Evolutionary conservation across 2,888 invertebrate species (phyloP).

Genomic region (Cephus pygmeus): DNA sequence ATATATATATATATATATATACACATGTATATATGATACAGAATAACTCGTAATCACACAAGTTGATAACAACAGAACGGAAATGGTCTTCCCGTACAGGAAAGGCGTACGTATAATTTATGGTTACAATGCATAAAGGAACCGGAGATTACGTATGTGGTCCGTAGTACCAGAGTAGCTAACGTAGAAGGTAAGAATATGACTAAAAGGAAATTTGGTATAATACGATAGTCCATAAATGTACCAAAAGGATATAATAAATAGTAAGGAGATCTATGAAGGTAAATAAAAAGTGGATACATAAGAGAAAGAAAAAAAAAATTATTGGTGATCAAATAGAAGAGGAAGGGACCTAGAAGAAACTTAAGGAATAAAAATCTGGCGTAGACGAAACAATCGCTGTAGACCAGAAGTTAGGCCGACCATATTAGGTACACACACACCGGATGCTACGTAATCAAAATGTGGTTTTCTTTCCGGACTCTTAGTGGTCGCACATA

Average conservation of each 20-base stretch:
- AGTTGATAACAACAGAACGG: neutral
- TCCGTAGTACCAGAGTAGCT: neutral
- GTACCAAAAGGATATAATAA: neutral
- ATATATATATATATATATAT: no score
- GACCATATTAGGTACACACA: neutral
- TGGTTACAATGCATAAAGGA: neutral
- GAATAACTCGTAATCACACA: neutral
- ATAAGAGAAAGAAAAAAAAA: neutral
- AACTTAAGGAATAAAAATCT: neutral
- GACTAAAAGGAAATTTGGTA: neutral
- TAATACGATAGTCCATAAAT: neutral
- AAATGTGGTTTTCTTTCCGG: constrained; percentile 22
- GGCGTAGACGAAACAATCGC: neutral
- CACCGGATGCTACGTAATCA: constrained; percentile 23
- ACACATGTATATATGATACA: neutral
- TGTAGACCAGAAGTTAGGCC: neutral
- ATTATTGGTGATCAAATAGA: neutral
- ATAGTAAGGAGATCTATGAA: neutral
- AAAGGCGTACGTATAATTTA: neutral
- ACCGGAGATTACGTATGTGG: neutral
- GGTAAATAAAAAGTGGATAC: neutral
- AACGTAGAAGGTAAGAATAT: neutral
- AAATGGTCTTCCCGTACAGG: neutral
- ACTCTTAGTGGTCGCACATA: neutral
- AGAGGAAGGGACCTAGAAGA: neutral